Percentiles rank a stretch among this genome's conserved stretches.
Conservation (phyloP, 1,140 invertebrate species). For the Andricus grossulariae region DNA sequence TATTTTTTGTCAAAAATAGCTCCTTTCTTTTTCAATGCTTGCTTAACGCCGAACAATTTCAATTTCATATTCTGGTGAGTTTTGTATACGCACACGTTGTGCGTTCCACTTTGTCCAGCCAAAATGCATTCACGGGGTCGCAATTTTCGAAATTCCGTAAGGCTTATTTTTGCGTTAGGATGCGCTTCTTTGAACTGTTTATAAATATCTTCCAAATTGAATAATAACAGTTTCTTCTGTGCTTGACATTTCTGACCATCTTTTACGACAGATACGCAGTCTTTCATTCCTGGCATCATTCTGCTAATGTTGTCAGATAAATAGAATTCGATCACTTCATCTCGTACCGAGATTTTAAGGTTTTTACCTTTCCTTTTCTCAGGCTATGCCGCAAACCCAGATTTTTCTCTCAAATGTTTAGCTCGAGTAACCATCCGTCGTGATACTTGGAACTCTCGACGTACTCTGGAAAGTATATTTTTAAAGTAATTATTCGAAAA, state of each 20-base stretch:
- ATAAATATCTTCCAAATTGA: slow-evolving; percentile 33
- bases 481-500: too few species aligned
- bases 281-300: too few species aligned
- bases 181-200: neutral
- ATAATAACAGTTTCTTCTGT: slow-evolving; percentile 36
- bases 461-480: too few species aligned
- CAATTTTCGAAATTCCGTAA: slow-evolving; percentile 38
- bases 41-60: neutral
- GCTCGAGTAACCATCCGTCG: slow-evolving; percentile 38
- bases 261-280: too few species aligned
- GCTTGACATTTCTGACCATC: slow-evolving; percentile 22
- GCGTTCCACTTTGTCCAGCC: slow-evolving; percentile 35
- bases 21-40: neutral
- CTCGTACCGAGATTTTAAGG: too few species aligned
- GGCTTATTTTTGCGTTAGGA: slow-evolving; percentile 25
- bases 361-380: too few species aligned
- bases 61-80: neutral
- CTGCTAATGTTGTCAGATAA: too few species aligned
- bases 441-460: slow-evolving; percentile 31
- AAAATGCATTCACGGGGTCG: slow-evolving; percentile 28
- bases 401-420: slow-evolving; percentile 33
- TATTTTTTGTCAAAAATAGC: neutral
- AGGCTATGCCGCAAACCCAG: slow-evolving; percentile 32
- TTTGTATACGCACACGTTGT: slow-evolving; percentile 31
- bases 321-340: too few species aligned